Evolutionary conservation across 2,888 invertebrate species (phyloP).

Genomic region (Polydrusus tereticollis): DNA sequence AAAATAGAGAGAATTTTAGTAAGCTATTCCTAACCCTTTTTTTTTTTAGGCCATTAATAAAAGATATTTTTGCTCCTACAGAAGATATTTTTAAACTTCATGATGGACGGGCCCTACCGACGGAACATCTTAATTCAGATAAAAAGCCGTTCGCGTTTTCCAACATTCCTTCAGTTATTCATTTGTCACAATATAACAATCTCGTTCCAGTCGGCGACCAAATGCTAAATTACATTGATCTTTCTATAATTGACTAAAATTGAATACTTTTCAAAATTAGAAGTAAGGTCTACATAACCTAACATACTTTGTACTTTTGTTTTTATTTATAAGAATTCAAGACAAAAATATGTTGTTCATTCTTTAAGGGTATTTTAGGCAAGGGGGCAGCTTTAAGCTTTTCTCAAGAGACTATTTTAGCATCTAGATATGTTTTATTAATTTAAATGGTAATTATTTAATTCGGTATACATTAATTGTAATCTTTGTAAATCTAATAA

Average conservation of each 20-base stretch:
- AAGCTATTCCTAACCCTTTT: too few relatives aligned
- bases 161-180: constrained; percentile 7
- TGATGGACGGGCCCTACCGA: constrained; percentile 65
- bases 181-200: constrained; percentile 1
- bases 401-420: constrained; percentile 46
- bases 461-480: constrained; percentile 52
- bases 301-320: constrained; percentile 1
- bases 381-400: constrained; percentile 67
- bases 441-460: constrained; percentile 47
- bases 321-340: not conserved
- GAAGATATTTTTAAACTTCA: constrained; percentile 72
- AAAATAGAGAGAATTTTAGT: too few relatives aligned
- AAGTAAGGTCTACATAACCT: not conserved
- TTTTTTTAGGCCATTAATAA: constrained; percentile 72
- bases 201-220: not conserved
- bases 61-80: constrained; percentile 73
- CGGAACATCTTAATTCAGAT: constrained; percentile 55
- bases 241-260: not conserved
- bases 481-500: not conserved
- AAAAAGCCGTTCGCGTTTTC: not conserved
- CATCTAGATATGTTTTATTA: not conserved
- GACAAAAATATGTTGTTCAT: not conserved
- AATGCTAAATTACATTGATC: not conserved
- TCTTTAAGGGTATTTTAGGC: constrained; percentile 56
- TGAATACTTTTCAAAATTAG: not conserved